Evolutionary conservation across 1,140 invertebrate species (phyloP).

Genomic region (Sminthurinus signatus): DNA sequence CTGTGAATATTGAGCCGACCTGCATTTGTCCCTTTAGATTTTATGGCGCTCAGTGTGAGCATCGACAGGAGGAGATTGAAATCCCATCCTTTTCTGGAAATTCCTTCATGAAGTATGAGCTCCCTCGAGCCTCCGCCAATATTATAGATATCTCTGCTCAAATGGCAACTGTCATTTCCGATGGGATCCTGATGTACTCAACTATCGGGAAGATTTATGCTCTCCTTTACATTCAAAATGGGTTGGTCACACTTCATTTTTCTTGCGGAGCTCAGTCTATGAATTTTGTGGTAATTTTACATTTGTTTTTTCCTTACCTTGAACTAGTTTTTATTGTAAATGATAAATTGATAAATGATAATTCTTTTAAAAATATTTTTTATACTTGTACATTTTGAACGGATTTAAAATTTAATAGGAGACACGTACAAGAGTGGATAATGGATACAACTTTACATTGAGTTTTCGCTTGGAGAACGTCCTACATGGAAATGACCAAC

Average conservation of each 20-base stretch:
- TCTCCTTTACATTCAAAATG: conserved; percentile 33
- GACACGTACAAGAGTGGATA: conserved; percentile 38
- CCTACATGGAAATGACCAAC: conserved; percentile 11
- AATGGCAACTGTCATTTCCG: conserved; percentile 33
- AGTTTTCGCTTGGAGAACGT: conserved; percentile 31
- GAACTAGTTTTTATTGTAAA: no score
- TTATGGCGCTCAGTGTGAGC: conserved; percentile 28
- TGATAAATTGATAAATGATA: no score
- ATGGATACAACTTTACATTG: conserved; percentile 41
- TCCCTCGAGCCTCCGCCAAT: conserved; percentile 6
- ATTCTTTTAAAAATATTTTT: no score
- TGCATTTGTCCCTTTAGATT: conserved; percentile 37
- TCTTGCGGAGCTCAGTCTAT: conserved; percentile 40
- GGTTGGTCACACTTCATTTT: conserved; percentile 35
- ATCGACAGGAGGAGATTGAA: conserved; percentile 13
- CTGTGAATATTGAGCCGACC: conserved; percentile 17
- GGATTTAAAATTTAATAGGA: no score
- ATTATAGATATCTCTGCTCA: conserved; percentile 16
- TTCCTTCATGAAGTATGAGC: conserved; percentile 31
- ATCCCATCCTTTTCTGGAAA: conserved; percentile 32
- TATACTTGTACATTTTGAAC: no score
- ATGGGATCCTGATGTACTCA: conserved; percentile 31
- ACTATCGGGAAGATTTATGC: conserved; percentile 27
- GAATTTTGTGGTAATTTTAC: conserved; percentile 40
- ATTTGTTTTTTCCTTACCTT: no score